Evolutionary conservation across 2,797 vertebrate genomes (phyloP).

Genomic region (Megalops cyprinoides): DNA sequence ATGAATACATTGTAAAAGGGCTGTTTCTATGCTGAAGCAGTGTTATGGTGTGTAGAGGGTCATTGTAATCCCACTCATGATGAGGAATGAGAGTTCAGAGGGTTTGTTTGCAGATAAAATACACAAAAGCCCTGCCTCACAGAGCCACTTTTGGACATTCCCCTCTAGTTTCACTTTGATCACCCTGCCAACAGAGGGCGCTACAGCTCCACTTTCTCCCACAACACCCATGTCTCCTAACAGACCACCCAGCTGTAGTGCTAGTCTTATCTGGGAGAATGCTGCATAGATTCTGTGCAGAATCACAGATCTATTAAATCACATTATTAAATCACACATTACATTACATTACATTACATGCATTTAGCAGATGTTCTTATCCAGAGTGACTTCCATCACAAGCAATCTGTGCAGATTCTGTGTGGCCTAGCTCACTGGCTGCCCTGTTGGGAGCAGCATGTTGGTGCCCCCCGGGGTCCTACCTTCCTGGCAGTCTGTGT

Average conservation of each 20-base stretch:
- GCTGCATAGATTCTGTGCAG: no score
- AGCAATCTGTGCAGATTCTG: not conserved
- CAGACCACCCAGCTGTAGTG: not conserved
- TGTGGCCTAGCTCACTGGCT: not conserved
- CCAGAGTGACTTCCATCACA: no score
- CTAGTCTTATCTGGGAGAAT: no score
- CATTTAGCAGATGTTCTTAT: no score
- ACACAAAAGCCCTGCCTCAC: not conserved
- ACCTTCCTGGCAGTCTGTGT: slow-evolving; percentile 92
- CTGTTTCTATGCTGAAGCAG: not conserved
- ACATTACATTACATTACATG: no score
- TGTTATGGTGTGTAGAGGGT: not conserved
- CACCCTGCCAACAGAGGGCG: not conserved
- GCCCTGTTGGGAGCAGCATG: not conserved
- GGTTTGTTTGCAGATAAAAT: not conserved
- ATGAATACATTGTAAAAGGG: no score
- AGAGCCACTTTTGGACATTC: not conserved
- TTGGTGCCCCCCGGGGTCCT: slow-evolving; percentile 51
- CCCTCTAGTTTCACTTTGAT: not conserved
- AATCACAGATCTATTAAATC: not conserved
- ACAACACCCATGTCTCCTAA: not conserved
- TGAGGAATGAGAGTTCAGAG: not conserved
- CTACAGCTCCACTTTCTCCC: not conserved
- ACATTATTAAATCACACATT: no score
- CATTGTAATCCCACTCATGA: not conserved